Evolutionary conservation across 2,888 invertebrate genomes (phyloP).

Genomic region (Calameuta idolon): DNA sequence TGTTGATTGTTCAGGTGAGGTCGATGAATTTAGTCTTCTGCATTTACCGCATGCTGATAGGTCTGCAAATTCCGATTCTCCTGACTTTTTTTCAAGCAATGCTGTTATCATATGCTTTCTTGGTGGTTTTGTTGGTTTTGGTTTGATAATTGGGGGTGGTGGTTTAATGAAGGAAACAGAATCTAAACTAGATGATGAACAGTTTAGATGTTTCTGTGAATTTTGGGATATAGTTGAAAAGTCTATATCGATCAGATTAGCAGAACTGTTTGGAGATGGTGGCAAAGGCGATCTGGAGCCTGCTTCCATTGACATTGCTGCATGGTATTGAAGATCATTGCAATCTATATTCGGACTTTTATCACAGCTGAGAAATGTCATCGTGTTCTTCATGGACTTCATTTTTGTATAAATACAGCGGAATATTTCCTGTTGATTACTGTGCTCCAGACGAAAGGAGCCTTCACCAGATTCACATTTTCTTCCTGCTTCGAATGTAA

Average conservation of each 20-base stretch:
- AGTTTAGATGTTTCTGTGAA: slow-evolving; percentile 48
- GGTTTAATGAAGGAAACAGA: slow-evolving; percentile 51
- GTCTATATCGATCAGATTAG: slow-evolving; percentile 68
- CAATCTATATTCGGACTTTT: slow-evolving; percentile 72
- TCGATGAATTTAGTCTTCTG: slow-evolving; percentile 70
- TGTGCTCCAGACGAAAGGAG: slow-evolving; percentile 82
- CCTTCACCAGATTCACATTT: slow-evolving; percentile 90
- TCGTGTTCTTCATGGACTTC: slow-evolving; percentile 80
- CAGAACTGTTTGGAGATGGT: slow-evolving; percentile 72
- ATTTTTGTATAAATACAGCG: slow-evolving; percentile 85
- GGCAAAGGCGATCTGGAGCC: slow-evolving; percentile 86
- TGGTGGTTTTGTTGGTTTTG: slow-evolving; percentile 75
- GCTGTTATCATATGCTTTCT: slow-evolving; percentile 68
- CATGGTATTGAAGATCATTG: slow-evolving; percentile 81
- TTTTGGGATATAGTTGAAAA: slow-evolving; percentile 60
- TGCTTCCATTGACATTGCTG: slow-evolving; percentile 82
- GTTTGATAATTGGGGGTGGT: slow-evolving; percentile 71
- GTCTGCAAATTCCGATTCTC: slow-evolving; percentile 67
- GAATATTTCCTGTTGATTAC: slow-evolving; percentile 85
- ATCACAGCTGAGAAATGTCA: slow-evolving; percentile 79
- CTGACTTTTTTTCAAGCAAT: slow-evolving; percentile 61
- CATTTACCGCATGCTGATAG: slow-evolving; percentile 70
- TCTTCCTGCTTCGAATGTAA: slow-evolving; percentile 89
- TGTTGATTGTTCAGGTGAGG: slow-evolving; percentile 58
- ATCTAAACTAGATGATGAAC: slow-evolving; percentile 43